Percentiles rank a stretch among this genome's conserved stretches.
phyloP scores from a whole-genome alignment of 92 coral and sea anemone species.

The Bergia puertoricense region DNA sequence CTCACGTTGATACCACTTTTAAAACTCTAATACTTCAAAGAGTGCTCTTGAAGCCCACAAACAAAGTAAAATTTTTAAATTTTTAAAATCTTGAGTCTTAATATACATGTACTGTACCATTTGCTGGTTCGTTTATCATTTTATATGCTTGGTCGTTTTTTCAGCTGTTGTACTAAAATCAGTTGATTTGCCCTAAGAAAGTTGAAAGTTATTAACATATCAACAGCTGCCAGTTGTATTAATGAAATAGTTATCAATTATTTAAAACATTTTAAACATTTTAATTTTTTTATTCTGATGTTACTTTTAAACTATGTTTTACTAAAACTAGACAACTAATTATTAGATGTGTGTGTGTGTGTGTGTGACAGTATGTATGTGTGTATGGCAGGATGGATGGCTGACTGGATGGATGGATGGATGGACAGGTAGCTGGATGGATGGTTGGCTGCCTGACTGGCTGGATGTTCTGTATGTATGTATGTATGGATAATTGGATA shows the following conservation, averaged over 20 bases:
- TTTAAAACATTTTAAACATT: conserved; percentile 1
- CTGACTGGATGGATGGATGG: too few relatives aligned
- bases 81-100: background rate
- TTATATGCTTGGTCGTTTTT: background rate
- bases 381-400: too few relatives aligned
- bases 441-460: too few relatives aligned
- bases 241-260: background rate
- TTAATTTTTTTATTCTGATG: background rate
- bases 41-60: background rate
- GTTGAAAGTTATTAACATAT: background rate
- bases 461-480: too few relatives aligned
- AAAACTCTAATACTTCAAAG: background rate
- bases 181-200: background rate
- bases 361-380: too few relatives aligned
- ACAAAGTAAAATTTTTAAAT: background rate
- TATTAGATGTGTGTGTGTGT: too few relatives aligned
- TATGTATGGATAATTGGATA: too few relatives aligned
- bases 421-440: too few relatives aligned
- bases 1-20: background rate
- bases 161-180: background rate
- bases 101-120: background rate
- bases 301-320: background rate
- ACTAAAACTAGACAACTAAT: too few relatives aligned
- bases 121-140: too few relatives aligned
- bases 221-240: conserved; percentile 1